phyloP scores from a whole-genome alignment of 23 tunicate species.

The Trididemnum nubilum region DNA sequence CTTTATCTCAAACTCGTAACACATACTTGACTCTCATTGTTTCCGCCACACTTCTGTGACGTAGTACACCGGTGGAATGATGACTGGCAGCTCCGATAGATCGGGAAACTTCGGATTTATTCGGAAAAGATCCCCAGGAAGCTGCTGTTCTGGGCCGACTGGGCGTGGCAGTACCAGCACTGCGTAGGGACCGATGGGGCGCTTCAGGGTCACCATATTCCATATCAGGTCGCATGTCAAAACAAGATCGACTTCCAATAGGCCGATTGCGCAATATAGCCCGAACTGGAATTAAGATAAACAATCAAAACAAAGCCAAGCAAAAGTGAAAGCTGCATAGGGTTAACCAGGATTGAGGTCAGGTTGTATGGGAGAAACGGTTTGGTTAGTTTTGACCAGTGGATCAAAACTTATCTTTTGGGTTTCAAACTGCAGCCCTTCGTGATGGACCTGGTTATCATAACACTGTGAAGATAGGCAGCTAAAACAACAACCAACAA shows the following conservation, averaged over 20 bases:
- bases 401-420: too few relatives aligned
- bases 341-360: too few relatives aligned
- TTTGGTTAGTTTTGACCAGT: too few relatives aligned
- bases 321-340: too few relatives aligned
- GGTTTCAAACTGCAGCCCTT: too few relatives aligned
- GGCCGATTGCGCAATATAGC: constrained; percentile 2
- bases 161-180: constrained; percentile 44
- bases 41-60: constrained; percentile 61
- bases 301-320: too few relatives aligned
- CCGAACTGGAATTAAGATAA: constrained; percentile 18
- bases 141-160: constrained; percentile 69
- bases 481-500: too few relatives aligned
- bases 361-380: too few relatives aligned
- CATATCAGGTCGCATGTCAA: constrained; percentile 13
- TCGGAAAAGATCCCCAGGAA: constrained; percentile 63
- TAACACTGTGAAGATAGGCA: too few relatives aligned
- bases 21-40: constrained; percentile 65
- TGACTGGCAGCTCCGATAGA: constrained; percentile 68
- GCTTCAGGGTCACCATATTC: constrained; percentile 8
- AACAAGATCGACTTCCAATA: constrained; percentile 6
- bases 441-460: too few relatives aligned
- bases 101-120: constrained; percentile 52
- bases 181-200: constrained; percentile 18
- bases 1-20: too few relatives aligned
- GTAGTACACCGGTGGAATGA: constrained; percentile 47